These are phyloP conservation scores for Meleagris gallopavo DNA, from an alignment of 2,113 vertebrate species.

Conservation along the genomic window DNA sequence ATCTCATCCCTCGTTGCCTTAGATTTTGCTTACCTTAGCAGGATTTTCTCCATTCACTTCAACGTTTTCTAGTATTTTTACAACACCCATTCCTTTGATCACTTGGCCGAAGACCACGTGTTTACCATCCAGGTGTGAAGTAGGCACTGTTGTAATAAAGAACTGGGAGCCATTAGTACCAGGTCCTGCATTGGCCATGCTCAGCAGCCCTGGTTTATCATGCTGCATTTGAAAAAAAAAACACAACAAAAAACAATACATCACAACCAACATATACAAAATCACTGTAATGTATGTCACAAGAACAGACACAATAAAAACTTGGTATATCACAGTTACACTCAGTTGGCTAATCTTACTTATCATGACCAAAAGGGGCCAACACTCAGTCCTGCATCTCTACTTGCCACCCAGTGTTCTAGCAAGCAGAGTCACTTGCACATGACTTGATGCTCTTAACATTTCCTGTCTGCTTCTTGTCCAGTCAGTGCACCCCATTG, in stretches of 20 bases:
- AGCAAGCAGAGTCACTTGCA: not conserved
- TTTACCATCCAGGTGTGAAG: conserved; percentile 92
- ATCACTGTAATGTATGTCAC: not conserved
- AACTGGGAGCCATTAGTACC: conserved; percentile 97
- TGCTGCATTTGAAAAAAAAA: conserved; percentile 75
- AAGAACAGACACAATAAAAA: not conserved
- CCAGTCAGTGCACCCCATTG: not conserved
- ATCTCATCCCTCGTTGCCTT: not conserved
- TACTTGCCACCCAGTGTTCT: not conserved
- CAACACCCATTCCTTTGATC: conserved; percentile 90
- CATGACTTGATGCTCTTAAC: not conserved
- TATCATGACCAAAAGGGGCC: not conserved
- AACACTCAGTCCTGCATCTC: not conserved
- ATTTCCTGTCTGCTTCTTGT: not conserved
- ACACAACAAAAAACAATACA: not conserved
- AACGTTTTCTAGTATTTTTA: conserved; percentile 87
- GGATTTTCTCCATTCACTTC: conserved; percentile 89
- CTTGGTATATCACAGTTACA: not conserved
- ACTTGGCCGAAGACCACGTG: conserved; percentile 96
- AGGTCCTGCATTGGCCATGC: conserved; percentile 95
- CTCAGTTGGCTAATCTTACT: not conserved
- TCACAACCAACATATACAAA: not conserved
- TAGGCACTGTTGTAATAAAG: conserved; percentile 94
- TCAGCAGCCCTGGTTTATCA: conserved; percentile 90
- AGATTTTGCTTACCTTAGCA: conserved; percentile 78